Evolutionary conservation across 2,888 invertebrate genomes (phyloP), one percentile per base, ranked within the genome.

Genomic region (Apotomis capreana): DNA sequence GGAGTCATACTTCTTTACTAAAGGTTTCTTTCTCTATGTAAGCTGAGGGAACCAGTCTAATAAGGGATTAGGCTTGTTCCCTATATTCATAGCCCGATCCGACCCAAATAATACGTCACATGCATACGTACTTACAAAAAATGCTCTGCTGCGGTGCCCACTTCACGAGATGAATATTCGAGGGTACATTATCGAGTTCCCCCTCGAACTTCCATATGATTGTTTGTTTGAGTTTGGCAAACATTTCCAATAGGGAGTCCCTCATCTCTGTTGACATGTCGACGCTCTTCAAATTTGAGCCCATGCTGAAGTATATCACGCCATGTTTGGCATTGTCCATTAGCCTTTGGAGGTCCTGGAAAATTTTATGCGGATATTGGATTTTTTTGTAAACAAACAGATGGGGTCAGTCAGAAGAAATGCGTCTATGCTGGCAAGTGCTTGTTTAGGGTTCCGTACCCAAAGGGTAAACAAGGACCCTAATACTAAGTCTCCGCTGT

Each of bases 231-330:
- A 76, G 68, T 60, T 68, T 58, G 9, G 68, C 68, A 68, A 76
- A 75, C 63, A 75, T 70, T 15, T 73, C 13, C 40, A 75, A 51
- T 52, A 76, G 58, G 15, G 61, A 68, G 0, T 57, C 37, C n/a
- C 80, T 85, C 86, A 88, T 85, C 54, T 81, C 69, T 0, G 78
- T 76, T 0, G 84, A 77, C 86, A 88, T 86, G 44, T 82, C 82
- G 37, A 76, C 79, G 67, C 87, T 86, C 46, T 78, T 77, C 0
- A 85, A 8, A 57, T 83, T 83, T 0, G 88, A 84, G 4, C 89
- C 88, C 84, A 89, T 82, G 68, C 87, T 87, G 72, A 88, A 89
- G 77, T 85, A 89, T 62, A 89, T 81, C 0, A 87, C 84, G 3
- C 88, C 88, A 12, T 85, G 40, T 74, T 83, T 82, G 0, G 88